Conservation (phyloP, 2,888 invertebrate species). For the Clivina fossor region DNA sequence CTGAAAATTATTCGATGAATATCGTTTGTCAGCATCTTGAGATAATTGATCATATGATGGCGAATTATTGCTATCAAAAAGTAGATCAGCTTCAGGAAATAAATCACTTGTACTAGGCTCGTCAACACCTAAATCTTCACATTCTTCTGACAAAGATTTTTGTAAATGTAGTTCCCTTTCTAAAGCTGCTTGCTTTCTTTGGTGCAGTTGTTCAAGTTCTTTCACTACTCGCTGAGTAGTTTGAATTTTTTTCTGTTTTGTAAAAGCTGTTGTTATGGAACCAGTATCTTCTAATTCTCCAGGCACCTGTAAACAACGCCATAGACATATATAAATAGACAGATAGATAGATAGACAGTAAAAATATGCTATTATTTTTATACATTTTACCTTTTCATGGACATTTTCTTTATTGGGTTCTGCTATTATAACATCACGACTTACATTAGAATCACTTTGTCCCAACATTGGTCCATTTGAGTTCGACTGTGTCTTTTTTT, state of each 20-base stretch:
- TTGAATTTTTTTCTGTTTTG: constrained; percentile 48
- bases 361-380: too few species aligned
- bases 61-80: constrained; percentile 73
- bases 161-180: constrained; percentile 61
- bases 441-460: constrained; percentile 15
- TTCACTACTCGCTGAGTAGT: constrained; percentile 46
- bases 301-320: constrained; percentile 16
- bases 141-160: constrained; percentile 76
- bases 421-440: constrained; percentile 17
- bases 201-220: constrained; percentile 50
- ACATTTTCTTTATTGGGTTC: constrained; percentile 22
- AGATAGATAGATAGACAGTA: constrained; percentile 16
- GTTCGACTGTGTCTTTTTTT: constrained; percentile 26
- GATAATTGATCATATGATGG: constrained; percentile 63
- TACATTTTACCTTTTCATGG: constrained; percentile 27
- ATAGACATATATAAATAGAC: constrained; percentile 21
- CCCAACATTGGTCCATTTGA: constrained; percentile 29
- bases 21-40: constrained; percentile 48
- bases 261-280: constrained; percentile 32
- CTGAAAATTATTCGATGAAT: constrained; percentile 16
- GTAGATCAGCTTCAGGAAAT: constrained; percentile 74
- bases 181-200: constrained; percentile 57
- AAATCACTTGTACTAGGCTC: constrained; percentile 78
- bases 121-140: constrained; percentile 76
- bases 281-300: constrained; percentile 21